These are phyloP conservation scores for Ciconia stormi DNA, from an alignment of 2,113 vertebrate genomes.

Conservation along the genomic window DNA sequence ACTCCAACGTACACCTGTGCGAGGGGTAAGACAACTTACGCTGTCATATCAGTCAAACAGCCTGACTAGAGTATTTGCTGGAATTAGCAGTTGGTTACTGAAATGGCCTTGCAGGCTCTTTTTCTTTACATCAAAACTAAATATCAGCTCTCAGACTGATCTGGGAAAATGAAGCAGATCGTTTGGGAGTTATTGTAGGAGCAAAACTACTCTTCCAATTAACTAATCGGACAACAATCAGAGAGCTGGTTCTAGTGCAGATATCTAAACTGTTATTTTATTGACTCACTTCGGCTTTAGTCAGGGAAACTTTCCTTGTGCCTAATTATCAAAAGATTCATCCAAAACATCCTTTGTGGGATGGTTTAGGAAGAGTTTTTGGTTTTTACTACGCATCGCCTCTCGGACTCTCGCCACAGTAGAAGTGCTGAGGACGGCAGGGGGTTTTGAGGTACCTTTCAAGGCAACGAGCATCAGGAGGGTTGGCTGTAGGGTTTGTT, in stretches of 20 bases:
- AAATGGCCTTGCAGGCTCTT: background rate
- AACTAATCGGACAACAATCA: background rate
- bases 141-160: background rate
- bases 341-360: background rate
- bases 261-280: background rate
- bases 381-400: rapidly evolving
- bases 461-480: background rate
- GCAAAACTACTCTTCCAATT: background rate
- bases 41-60: background rate
- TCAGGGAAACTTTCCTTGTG: background rate
- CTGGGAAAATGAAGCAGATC: background rate
- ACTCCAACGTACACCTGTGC: background rate
- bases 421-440: background rate
- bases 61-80: background rate
- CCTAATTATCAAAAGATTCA: background rate
- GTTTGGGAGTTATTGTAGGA: background rate
- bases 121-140: background rate
- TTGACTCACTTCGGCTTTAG: background rate
- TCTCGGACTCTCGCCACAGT: background rate
- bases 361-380: background rate
- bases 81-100: background rate
- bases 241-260: background rate
- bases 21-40: background rate
- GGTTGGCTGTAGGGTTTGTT: background rate
- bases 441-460: background rate